Evolutionary conservation across 2,113 vertebrate genomes (phyloP), one percentile per base, ranked within the genome.

Genomic region (Archilochus colubris): DNA sequence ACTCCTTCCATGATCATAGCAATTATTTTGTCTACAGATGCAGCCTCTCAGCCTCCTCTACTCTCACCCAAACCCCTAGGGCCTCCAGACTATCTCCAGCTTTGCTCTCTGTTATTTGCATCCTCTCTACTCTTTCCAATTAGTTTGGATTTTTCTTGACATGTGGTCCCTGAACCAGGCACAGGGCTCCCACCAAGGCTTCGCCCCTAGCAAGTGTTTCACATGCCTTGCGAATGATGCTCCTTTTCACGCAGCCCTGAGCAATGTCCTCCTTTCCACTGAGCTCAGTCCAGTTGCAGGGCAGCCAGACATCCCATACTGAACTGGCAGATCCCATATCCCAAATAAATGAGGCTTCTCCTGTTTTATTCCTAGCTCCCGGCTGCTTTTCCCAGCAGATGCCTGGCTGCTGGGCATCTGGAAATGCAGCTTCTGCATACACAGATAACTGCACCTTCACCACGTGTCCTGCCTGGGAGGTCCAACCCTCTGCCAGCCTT

Each of bases 71-170:
- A 76, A 77, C 12, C 5, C 67, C 54, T 44, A 67, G 48, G 75
- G 82, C 82, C 68, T 81, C 24, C 73, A 88, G 86, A 40, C 0
- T 0, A 62, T 36, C 51, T 88, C 55, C 14, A 27, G 48, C 23
- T 4, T 40, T 69, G 38, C 48, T 63, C n/a, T 82, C 59, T 59
- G 24, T 70, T 88, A 83, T 58, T 90, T 76, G 55, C 53, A 70
- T 88, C 43, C 31, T 81, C 59, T 59, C 46, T 53, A 73, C 59
- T 70, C 51, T 48, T 91, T 67, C 72, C 88, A 88, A 14, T 78
- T 86, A 76, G 31, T 79, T 53, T 72, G 62, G 54, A 91, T 95
- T 95, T 93, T 82, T 85, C 84, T 75, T 93, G 93, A 89, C 28
- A 1, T 59, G 14, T 75, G 57, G 69, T 87, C 84, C 74, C 0